Conservation (phyloP, 2,888 invertebrate genomes). For the Scaptomyza parva region DNA sequence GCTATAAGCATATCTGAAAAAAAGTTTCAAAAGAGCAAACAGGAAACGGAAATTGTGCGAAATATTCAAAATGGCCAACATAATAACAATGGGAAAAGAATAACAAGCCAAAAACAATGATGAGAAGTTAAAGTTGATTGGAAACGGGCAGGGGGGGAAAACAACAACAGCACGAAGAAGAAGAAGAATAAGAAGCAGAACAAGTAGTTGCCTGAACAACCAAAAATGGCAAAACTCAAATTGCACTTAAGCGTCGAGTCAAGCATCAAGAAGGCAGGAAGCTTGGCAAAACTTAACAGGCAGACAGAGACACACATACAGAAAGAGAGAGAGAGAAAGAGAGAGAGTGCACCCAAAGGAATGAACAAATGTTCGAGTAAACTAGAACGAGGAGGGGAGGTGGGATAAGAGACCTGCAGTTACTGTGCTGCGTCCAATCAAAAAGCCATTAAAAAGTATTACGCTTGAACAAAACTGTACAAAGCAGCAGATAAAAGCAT, state of each 20-base stretch:
- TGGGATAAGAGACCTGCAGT: constrained; percentile 34
- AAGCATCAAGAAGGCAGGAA: constrained; percentile 70
- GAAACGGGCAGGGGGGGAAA: not conserved
- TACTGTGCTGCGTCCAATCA: constrained; percentile 78
- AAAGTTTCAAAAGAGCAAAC: constrained; percentile 39
- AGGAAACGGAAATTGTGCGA: constrained; percentile 80
- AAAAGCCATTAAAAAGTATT: constrained; percentile 84
- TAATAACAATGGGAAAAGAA: constrained; percentile 55
- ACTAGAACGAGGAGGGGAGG: not conserved
- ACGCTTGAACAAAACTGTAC: constrained; percentile 82
- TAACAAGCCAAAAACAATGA: constrained; percentile 46
- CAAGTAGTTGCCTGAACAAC: constrained; percentile 14
- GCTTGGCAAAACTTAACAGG: constrained; percentile 62
- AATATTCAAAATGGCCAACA: constrained; percentile 59
- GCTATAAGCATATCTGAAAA: not conserved
- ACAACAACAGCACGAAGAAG: constrained; percentile 7
- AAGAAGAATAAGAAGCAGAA: constrained; percentile 32
- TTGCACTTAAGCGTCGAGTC: constrained; percentile 77
- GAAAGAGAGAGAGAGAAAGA: not conserved
- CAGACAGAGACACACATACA: not conserved
- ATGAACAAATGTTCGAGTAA: constrained; percentile 1
- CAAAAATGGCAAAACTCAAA: constrained; percentile 74
- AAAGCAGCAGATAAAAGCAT: constrained; percentile 72
- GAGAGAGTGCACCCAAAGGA: constrained; percentile 38
- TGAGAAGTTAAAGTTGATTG: constrained; percentile 26